Conservation (phyloP, 2,797 vertebrate genomes). For the Erpetoichthys calabaricus region DNA sequence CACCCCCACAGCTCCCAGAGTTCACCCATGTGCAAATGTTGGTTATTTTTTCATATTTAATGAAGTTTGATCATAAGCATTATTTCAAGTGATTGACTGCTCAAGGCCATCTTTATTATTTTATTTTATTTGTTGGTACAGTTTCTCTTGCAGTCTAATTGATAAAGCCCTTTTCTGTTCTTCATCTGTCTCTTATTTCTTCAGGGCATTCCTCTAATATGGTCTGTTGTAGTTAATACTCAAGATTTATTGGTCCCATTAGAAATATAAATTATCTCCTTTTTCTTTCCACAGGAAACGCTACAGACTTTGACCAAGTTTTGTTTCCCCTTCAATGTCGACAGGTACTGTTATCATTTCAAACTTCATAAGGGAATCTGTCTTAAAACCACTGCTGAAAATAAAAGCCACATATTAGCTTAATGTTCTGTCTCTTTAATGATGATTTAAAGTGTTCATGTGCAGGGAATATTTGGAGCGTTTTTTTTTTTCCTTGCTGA, state of each 20-base stretch:
- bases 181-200: conserved; percentile 81
- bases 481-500: conserved; percentile 24
- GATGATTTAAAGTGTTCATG: conserved; percentile 59
- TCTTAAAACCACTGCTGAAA: conserved; percentile 42
- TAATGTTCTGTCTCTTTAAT: conserved; percentile 58
- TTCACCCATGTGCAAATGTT: conserved; percentile 60
- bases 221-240: conserved; percentile 66
- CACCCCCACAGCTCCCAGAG: conserved; percentile 49
- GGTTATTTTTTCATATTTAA: conserved; percentile 73
- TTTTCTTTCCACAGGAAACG: conserved; percentile 69
- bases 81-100: conserved; percentile 63
- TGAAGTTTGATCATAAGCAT: conserved; percentile 65
- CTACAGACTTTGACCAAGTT: conserved; percentile 80
- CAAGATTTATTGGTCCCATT: conserved; percentile 76
- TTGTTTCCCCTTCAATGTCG: conserved; percentile 72
- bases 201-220: conserved; percentile 57
- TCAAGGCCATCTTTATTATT: conserved; percentile 27
- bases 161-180: conserved; percentile 59
- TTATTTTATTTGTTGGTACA: conserved; percentile 16
- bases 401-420: conserved; percentile 42
- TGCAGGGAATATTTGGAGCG: conserved; percentile 37
- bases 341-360: conserved; percentile 65
- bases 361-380: conserved; percentile 45
- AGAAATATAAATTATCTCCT: conserved; percentile 81
- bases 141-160: conserved; percentile 34